Conservation (phyloP, 2,888 invertebrate species). For the Phasia obesa region DNA sequence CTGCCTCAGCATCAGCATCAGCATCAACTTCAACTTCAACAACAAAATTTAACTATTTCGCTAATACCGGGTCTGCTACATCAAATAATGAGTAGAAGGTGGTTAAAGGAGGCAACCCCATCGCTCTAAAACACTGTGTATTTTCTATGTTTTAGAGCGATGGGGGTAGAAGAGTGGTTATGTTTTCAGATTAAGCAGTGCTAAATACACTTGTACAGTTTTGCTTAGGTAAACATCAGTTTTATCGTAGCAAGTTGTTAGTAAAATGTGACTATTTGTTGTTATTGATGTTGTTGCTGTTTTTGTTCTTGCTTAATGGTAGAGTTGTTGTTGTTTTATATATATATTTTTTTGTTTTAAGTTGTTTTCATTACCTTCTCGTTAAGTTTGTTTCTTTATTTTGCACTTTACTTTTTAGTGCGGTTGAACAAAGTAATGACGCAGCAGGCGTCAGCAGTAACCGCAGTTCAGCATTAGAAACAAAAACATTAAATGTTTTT, state of each 20-base stretch:
- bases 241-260: conserved; percentile 12
- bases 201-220: conserved; percentile 46
- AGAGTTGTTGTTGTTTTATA: conserved; percentile 23
- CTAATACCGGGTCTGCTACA: conserved; percentile 20
- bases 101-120: neutral
- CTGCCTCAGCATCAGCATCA: conserved; percentile 4
- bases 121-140: neutral
- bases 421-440: conserved; percentile 61
- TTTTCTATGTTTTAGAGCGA: neutral
- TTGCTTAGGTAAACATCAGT: conserved; percentile 53
- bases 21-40: neutral
- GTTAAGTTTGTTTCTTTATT: conserved; percentile 64
- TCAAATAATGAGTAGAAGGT: conserved; percentile 12
- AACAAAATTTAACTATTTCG: conserved; percentile 18
- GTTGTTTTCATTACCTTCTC: conserved; percentile 63
- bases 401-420: conserved; percentile 61
- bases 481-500: conserved; percentile 63
- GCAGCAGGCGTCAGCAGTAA: conserved; percentile 24
- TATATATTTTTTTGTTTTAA: conserved; percentile 47
- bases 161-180: neutral
- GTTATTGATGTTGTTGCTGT: conserved; percentile 17
- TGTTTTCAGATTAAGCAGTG: conserved; percentile 44
- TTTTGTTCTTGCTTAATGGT: conserved; percentile 43
- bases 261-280: conserved; percentile 48
- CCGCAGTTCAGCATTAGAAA: conserved; percentile 35